Evolutionary conservation across 23 tunicate genomes (phyloP).

Genomic region (Trididemnum clinides): DNA sequence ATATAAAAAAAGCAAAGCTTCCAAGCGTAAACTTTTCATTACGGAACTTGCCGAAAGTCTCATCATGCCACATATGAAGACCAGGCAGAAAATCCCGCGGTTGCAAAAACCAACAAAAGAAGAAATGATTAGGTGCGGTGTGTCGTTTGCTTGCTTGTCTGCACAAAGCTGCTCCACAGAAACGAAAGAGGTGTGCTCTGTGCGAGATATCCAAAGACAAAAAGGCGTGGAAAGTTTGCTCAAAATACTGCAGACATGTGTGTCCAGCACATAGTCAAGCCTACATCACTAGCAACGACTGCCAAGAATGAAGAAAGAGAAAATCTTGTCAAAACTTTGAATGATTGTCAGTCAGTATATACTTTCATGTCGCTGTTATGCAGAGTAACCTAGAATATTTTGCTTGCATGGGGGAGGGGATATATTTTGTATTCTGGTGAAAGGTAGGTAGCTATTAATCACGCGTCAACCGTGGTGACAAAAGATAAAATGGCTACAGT

Average conservation of each 20-base stretch:
- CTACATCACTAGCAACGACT: no score
- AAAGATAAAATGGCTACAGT: no score
- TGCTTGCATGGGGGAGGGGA: no score
- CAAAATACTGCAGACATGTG: slow-evolving; percentile 11
- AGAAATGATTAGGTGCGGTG: slow-evolving; percentile 5
- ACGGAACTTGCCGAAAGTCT: slow-evolving; percentile 25
- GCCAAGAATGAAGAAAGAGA: no score
- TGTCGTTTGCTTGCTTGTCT: neutral
- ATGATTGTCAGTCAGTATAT: no score
- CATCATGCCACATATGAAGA: slow-evolving; percentile 27
- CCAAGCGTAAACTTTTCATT: neutral
- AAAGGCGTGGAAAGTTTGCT: neutral
- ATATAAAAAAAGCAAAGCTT: neutral
- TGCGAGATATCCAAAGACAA: neutral
- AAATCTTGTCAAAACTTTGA: no score
- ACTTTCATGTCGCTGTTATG: no score
- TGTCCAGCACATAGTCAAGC: slow-evolving; percentile 8
- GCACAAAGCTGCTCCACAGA: neutral
- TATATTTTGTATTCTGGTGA: no score
- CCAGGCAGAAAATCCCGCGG: slow-evolving; percentile 16
- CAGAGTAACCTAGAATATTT: no score
- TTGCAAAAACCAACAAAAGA: slow-evolving; percentile 25
- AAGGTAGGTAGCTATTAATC: no score
- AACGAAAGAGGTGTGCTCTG: neutral
- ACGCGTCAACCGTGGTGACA: no score